A percentile compares a stretch with the other conserved stretches of the same genome.
phyloP scores from a whole-genome alignment of 2,888 invertebrate species.

The Apomyelois bistriatella region DNA sequence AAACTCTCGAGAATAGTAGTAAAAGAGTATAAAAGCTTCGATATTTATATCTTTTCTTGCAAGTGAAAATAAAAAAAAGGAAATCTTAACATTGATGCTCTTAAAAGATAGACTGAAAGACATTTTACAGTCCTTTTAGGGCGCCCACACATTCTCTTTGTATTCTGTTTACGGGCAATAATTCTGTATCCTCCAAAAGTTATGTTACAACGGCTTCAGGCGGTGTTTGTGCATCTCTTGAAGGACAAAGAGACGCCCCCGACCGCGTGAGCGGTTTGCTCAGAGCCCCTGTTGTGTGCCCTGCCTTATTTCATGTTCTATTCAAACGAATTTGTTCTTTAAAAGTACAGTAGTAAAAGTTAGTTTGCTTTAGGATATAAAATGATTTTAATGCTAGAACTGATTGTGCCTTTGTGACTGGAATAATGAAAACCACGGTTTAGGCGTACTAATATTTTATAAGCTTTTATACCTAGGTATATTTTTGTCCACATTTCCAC shows the following conservation, averaged over 20 bases:
- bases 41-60: too few species aligned
- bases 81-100: too few species aligned
- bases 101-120: not conserved
- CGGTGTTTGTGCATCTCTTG: conserved; percentile 4
- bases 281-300: conserved; percentile 5
- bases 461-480: too few species aligned
- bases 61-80: too few species aligned
- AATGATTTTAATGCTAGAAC: too few species aligned
- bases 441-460: too few species aligned
- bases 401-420: too few species aligned
- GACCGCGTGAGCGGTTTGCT: conserved; percentile 3
- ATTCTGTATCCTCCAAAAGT: not conserved
- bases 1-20: too few species aligned
- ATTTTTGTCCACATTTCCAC: too few species aligned
- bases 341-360: not conserved
- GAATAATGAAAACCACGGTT: too few species aligned
- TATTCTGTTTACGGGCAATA: not conserved
- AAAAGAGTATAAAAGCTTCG: too few species aligned
- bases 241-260: conserved; percentile 7
- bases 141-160: not conserved
- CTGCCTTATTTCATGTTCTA: not conserved
- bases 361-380: not conserved
- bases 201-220: not conserved
- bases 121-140: not conserved
- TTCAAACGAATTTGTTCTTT: not conserved